Conservation (phyloP, 2,797 vertebrate genomes). For the Pangasius macronema region DNA sequence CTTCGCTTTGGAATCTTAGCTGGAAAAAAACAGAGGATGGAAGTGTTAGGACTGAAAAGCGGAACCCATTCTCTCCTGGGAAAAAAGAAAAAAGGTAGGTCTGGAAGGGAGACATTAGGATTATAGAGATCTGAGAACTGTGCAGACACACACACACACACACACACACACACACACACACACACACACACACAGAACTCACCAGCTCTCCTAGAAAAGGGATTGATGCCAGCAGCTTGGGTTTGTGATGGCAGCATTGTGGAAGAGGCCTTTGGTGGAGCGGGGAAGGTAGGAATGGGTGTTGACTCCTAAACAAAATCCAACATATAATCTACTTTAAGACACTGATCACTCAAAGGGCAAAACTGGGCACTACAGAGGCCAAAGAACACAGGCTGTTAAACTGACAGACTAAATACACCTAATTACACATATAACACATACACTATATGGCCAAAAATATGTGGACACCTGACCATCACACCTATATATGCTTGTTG, state of each 20-base stretch:
- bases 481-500: background rate
- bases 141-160: background rate
- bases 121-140: background rate
- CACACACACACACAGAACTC: constrained; percentile 46
- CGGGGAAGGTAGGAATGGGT: background rate
- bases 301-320: constrained; percentile 57
- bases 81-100: background rate
- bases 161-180: constrained; percentile 2
- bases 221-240: constrained; percentile 59
- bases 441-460: background rate
- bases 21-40: background rate
- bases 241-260: constrained; percentile 46
- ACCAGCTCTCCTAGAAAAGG: constrained; percentile 72
- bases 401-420: background rate
- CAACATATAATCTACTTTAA: background rate
- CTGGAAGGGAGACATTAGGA: background rate
- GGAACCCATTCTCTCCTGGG: background rate
- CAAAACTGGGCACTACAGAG: background rate
- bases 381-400: background rate
- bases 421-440: background rate
- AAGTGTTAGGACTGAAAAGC: background rate
- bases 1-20: background rate
- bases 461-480: background rate
- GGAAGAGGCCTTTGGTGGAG: constrained; percentile 15
- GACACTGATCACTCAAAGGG: background rate